These are phyloP conservation scores for Drosophila infuscata DNA, from an alignment of 2,888 invertebrate species.

Conservation along the genomic window DNA sequence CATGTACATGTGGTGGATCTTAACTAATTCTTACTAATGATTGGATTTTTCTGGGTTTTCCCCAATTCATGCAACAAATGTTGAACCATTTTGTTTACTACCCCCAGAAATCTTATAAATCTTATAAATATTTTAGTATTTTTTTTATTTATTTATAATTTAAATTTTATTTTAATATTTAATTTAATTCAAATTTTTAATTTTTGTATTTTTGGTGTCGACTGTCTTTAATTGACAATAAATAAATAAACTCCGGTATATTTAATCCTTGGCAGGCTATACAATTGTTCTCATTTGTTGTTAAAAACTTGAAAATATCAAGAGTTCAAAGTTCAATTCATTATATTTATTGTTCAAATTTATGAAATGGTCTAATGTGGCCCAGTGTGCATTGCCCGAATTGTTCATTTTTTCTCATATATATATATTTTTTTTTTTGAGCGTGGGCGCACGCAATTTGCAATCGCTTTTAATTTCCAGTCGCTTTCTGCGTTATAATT, in stretches of 20 bases:
- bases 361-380: background rate
- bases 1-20: too few relatives aligned
- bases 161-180: too few relatives aligned
- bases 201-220: too few relatives aligned
- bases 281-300: background rate
- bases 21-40: too few relatives aligned
- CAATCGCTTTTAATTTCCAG: constrained; percentile 14
- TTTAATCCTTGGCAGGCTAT: background rate
- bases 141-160: too few relatives aligned
- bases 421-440: background rate
- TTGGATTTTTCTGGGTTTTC: too few relatives aligned
- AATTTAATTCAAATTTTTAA: too few relatives aligned
- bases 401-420: constrained; percentile 1
- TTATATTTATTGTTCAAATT: background rate
- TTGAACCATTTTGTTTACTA: too few relatives aligned
- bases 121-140: too few relatives aligned
- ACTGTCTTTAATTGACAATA: too few relatives aligned
- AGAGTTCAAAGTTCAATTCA: background rate
- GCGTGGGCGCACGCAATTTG: constrained; percentile 37
- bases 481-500: background rate
- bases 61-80: too few relatives aligned
- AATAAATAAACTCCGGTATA: background rate
- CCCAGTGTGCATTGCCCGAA: constrained; percentile 27
- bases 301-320: background rate
- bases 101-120: too few relatives aligned